phyloP scores from a whole-genome alignment of 2,888 invertebrate species.

The Hirtodrosophila alboralis region DNA sequence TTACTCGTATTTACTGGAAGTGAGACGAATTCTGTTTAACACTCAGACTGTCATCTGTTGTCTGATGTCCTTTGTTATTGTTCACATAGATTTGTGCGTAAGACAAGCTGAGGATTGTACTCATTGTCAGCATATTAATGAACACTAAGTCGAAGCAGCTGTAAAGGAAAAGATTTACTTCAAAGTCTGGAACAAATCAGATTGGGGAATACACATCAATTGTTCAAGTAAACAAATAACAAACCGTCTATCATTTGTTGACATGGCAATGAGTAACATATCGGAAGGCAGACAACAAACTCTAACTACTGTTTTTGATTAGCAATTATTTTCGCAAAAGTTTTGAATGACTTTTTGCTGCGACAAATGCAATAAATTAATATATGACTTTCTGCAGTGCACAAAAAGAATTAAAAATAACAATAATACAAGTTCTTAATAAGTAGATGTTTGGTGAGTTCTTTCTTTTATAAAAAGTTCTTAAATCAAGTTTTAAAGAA shows the following conservation, averaged over 20 bases:
- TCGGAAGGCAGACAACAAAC: conserved; percentile 9
- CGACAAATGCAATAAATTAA: background rate
- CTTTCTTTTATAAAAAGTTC: no score
- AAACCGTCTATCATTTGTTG: conserved; percentile 29
- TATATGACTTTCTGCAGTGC: no score
- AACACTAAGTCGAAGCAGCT: conserved; percentile 38
- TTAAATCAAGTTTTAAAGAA: no score
- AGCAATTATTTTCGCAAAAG: conserved; percentile 17
- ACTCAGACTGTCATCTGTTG: conserved; percentile 27
- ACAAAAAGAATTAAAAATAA: no score
- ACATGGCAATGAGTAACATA: conserved; percentile 24
- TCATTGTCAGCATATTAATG: conserved; percentile 54
- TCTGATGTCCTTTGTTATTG: conserved; percentile 41
- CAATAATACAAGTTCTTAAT: no score
- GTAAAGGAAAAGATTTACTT: conserved; percentile 26
- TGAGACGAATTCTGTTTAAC: conserved; percentile 21
- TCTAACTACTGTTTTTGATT: conserved; percentile 9
- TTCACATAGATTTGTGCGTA: conserved; percentile 50
- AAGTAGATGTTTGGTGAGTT: no score
- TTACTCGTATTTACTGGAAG: conserved; percentile 33
- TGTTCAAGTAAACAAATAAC: conserved; percentile 48
- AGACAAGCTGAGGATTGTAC: conserved; percentile 23
- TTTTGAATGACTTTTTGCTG: conserved; percentile 22
- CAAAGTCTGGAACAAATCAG: conserved; percentile 64
- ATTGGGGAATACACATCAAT: conserved; percentile 55